Percentiles rank a stretch among this genome's conserved stretches.
Evolutionary conservation across 2,888 invertebrate species (phyloP).

Genomic region (Melanargia galathea): DNA sequence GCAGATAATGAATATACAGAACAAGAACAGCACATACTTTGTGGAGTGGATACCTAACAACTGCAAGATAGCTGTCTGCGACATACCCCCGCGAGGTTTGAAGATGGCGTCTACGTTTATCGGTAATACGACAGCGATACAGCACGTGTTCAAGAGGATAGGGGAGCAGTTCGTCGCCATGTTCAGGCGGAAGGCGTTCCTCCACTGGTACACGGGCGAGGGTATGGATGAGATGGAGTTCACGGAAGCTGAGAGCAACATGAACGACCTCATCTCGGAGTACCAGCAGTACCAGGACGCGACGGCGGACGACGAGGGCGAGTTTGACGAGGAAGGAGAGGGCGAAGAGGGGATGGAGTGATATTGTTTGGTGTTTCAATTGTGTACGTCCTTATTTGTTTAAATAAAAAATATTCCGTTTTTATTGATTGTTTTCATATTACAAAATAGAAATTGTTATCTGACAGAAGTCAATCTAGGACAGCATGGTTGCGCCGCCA

Average conservation of each 20-base stretch:
- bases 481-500: no score
- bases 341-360: constrained; percentile 55
- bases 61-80: constrained; percentile 90
- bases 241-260: constrained; percentile 96
- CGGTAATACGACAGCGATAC: constrained; percentile 92
- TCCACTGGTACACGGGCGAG: constrained; percentile 98
- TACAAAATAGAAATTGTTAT: no score
- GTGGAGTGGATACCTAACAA: constrained; percentile 92
- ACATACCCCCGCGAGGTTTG: constrained; percentile 87
- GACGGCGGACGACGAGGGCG: constrained; percentile 92
- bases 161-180: constrained; percentile 94
- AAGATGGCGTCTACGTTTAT: constrained; percentile 95
- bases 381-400: constrained; percentile 19
- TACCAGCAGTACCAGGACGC: constrained; percentile 97
- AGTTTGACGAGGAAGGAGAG: constrained; percentile 86
- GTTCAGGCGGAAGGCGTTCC: constrained; percentile 96
- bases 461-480: no score
- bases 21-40: constrained; percentile 89
- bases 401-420: neutral
- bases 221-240: constrained; percentile 99
- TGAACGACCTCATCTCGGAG: constrained; percentile 94
- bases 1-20: constrained; percentile 86
- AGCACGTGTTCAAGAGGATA: constrained; percentile 92
- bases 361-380: constrained; percentile 26
- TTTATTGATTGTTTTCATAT: neutral